Base-by-base conservation (phyloP, 2,113 vertebrate species). In the Ranitomeya imitator region DNA sequence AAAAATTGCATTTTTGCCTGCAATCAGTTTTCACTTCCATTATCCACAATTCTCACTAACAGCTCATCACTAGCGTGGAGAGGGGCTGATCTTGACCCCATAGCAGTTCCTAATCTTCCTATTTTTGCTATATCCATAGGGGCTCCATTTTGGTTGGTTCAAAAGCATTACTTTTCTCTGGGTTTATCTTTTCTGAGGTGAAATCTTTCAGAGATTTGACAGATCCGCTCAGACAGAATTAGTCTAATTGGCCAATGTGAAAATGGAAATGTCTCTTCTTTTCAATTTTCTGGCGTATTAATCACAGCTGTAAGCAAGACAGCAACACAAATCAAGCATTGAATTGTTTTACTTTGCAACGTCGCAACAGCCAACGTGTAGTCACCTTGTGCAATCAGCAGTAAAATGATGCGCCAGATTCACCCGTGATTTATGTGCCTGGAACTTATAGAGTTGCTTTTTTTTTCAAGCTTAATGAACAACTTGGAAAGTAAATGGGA, bases 361-460 rank as follows among this genome's bases (percentile, higher is more conserved):
- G 51, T 15, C 21, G 54, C 51, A 23, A n/a, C 6, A 23, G 45
- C 60, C 19, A 55, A 14, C 45, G 8, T 16, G 37, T 13, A 12
- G 76, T 79, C 61, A 79, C 85, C 76, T 54, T 31, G 74, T 79
- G 74, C 63, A 67, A 86, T 86, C 85, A 57, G 61, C 60, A 52
- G 60, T 67, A 79, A 86, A 78, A 79, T 55, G 15, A 79, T 52
- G 57, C 54, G 15, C 23, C 52, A 54, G 14, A 14, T 37, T 74
- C 85, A 19, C 55, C 57, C 60, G 57, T 61, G 73, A 61, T n/a
- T 86, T 54, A 45, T 23, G 23, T 10, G 55, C 12, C 13, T 37
- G 15, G 15, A 78, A 74, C 59, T 61, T 51, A 37, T 86, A 23
- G 85, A 77, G 31, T 86, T 78, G 54, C 69, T 86, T 61, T 86